Evolutionary conservation across 2,888 invertebrate species (phyloP).

Genomic region (Pandemis heparana): DNA sequence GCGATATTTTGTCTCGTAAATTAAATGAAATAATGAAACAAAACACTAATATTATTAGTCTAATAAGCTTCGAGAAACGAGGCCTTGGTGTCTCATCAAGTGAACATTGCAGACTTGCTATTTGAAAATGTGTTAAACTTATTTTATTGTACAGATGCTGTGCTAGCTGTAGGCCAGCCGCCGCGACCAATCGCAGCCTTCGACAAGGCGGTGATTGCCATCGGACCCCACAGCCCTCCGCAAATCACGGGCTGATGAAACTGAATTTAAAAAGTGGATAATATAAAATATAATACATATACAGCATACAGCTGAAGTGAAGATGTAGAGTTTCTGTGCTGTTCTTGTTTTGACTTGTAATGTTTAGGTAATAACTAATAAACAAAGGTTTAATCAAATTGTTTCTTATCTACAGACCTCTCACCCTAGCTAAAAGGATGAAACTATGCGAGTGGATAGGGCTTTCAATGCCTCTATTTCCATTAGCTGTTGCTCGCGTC

Average conservation of each 20-base stretch:
- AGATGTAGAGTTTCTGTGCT: constrained; percentile 36
- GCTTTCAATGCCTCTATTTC: no score
- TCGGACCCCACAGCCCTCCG: constrained; percentile 57
- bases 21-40: no score
- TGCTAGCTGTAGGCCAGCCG: constrained; percentile 77
- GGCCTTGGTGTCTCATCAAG: neutral
- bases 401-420: no score
- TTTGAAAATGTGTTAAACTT: neutral
- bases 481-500: no score
- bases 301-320: neutral
- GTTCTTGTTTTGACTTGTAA: constrained; percentile 43
- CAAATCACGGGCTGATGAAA: neutral
- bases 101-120: neutral
- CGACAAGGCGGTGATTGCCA: constrained; percentile 74
- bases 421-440: no score
- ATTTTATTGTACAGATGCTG: constrained; percentile 66
- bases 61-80: no score
- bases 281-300: neutral
- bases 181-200: constrained; percentile 78
- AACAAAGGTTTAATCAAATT: constrained; percentile 10
- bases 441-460: no score
- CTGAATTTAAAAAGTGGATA: neutral
- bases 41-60: no score
- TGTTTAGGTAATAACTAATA: constrained; percentile 28
- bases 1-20: no score